Base-by-base conservation (phyloP, 1,140 invertebrate genomes). In the Macrocentrus cingulum region DNA sequence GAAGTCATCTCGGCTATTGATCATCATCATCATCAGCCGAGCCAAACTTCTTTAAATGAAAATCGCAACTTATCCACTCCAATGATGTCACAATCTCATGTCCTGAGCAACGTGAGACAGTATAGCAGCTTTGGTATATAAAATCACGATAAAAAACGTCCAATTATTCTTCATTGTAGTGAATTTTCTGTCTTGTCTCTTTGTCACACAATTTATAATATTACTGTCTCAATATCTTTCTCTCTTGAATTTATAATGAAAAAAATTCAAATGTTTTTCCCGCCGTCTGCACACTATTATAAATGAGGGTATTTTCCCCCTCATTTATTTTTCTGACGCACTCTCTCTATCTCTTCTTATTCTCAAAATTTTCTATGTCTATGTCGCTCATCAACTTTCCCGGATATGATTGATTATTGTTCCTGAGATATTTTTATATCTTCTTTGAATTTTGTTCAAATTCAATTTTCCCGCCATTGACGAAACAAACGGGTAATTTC, bases 91-190 rank as follows among this genome's bases (percentile, higher is more conserved):
- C 76, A 77, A 72, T 76, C 73, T 71, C n/a, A n/a, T n/a, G 75
- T 76, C 65, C 72, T 79, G 73, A 76, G 69, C 76, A 80, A 72
- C 82, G 87, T 89, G 82, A 87, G 90, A 84, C 90, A 91, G 85
- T 92, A 91, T 90, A 90, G 87, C 88, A 91, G 89, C 88, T 91
- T 91, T 88, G 90, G 90, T 91, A 92, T 88, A 91, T 54, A 61
- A 65, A 58, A 48, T 60, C 59, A 59, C 18, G 37, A 46, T 29
- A 13, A 37, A 60, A 56, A 60, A 51, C 34, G 7, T 45, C 34
- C 46, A 25, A 36, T 62, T 59, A 52, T 56, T 64, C 60, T 61
- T 59, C 20, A 57, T 56, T 37, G 55, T 51, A 41, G 25, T 29
- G 25, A 29, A 29, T 29, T 9, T 63, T 23, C 54, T 45, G 48